Percentiles rank a stretch among this genome's conserved stretches.
Conservation (phyloP, 2,113 vertebrate species). For the Shinisaurus crocodilurus region DNA sequence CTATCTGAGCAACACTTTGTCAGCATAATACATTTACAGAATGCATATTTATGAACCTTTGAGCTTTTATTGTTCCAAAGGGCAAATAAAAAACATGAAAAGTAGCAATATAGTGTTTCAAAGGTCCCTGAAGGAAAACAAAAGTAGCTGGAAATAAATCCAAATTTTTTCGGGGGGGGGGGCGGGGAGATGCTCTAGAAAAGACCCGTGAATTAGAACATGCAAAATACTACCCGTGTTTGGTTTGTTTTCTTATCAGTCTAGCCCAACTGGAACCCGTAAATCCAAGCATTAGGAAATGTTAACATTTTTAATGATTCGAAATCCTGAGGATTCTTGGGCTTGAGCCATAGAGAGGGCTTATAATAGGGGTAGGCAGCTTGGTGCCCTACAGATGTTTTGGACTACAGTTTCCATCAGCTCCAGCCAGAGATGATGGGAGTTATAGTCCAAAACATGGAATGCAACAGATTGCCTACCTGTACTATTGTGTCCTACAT, state of each 20-base stretch:
- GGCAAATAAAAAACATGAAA: slow-evolving; percentile 89
- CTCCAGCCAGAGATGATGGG: too few species aligned
- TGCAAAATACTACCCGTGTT: slow-evolving; percentile 48
- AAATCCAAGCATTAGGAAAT: slow-evolving; percentile 64
- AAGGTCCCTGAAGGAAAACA: slow-evolving; percentile 85
- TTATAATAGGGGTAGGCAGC: slow-evolving; percentile 5
- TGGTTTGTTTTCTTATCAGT: background rate
- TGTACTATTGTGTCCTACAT: background rate
- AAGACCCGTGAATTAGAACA: slow-evolving; percentile 67
- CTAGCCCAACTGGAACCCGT: background rate
- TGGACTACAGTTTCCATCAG: too few species aligned
- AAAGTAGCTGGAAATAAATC: slow-evolving; percentile 86
- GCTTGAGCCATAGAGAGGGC: slow-evolving; percentile 19
- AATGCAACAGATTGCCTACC: too few species aligned
- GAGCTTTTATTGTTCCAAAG: slow-evolving; percentile 88
- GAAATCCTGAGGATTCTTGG: slow-evolving; percentile 57
- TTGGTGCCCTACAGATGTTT: too few species aligned
- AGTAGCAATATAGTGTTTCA: slow-evolving; percentile 88
- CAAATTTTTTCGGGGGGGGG: background rate
- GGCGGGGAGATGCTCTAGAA: slow-evolving; percentile 63
- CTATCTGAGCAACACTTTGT: slow-evolving; percentile 85
- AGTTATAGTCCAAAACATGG: too few species aligned
- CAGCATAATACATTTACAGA: slow-evolving; percentile 88
- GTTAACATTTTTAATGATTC: slow-evolving; percentile 64
- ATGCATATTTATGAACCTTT: slow-evolving; percentile 90